Evolutionary conservation across 2,113 vertebrate species (phyloP), one percentile per base, ranked within the genome.

Genomic region (Xiphophorus couchianus): DNA sequence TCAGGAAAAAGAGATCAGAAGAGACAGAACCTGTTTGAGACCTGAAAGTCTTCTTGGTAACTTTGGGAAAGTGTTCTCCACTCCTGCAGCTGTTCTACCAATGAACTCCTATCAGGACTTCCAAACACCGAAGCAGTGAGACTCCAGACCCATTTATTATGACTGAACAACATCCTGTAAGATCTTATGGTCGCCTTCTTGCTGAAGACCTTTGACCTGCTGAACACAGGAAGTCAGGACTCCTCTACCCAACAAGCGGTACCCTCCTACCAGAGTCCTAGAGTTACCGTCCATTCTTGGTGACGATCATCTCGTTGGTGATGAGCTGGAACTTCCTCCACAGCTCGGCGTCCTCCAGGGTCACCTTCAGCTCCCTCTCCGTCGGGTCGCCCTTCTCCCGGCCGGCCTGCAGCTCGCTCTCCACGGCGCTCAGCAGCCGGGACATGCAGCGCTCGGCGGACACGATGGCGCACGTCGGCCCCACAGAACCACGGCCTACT

Each of bases 221-320:
- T 42, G 39, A 15, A 15, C 13, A 42, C 39, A 42, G 39, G 39
- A 42, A 15, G 39, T 42, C 13, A 15, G 39, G 39, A 42, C 13
- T 42, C 39, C 39, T 42, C 3, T 37, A 8, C 35, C 35, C 35
- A 11, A 11, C 8, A 11, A 11, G 4, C 31, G 31, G 3, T 3
- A 3, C 31, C 3, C 31, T 37, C 35, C 35, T 39, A 39, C 39
- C 39, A 42, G 39, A 15, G 39, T 42, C 4, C 39, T 15, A 7
- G 44, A 3, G 17, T 63, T 78, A 98, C 98, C 98, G 96, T 88
- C 98, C 98, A 0, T 96, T 99, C 94, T 99, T 99, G 91, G 98
- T 99, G 90, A 99, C 98, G 0, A 99, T 98, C 98, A 99, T 99
- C 91, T 99, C 98, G 6, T 99, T 99, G 42, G 97, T 99, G 91